These are phyloP conservation scores for Onychostoma macrolepis DNA, from an alignment of 2,113 vertebrate species.

Conservation along the genomic window DNA sequence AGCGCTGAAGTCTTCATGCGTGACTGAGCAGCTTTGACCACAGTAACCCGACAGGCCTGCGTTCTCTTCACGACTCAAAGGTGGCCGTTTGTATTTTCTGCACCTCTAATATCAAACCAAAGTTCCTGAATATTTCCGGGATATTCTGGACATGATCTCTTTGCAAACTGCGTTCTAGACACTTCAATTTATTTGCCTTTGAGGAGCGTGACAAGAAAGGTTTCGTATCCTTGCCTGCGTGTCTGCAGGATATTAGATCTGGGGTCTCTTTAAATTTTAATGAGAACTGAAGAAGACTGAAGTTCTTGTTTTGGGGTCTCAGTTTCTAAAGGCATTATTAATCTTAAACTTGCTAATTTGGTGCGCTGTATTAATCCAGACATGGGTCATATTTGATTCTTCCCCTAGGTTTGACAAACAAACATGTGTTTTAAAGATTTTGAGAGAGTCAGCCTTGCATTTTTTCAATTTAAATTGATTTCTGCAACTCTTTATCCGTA, in stretches of 20 bases:
- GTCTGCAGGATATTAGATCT: neutral
- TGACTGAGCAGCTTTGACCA: neutral
- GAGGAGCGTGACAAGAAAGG: neutral
- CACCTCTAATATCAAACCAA: neutral
- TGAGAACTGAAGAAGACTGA: neutral
- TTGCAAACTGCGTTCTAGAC: neutral
- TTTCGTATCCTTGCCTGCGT: neutral
- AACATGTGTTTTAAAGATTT: too few relatives aligned
- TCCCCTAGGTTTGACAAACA: neutral
- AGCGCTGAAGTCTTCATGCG: neutral
- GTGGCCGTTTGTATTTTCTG: neutral
- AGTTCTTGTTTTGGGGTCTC: neutral
- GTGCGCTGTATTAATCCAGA: neutral
- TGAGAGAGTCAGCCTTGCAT: too few relatives aligned
- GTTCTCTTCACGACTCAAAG: neutral
- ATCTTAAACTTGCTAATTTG: neutral
- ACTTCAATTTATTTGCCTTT: neutral
- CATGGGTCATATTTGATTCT: neutral
- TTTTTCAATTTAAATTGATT: too few relatives aligned
- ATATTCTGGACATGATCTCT: neutral
- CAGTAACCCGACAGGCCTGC: neutral
- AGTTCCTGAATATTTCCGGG: too few relatives aligned
- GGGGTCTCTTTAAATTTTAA: neutral
- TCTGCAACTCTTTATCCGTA: too few relatives aligned
- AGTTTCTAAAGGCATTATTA: neutral